phyloP scores from a whole-genome alignment of 1,140 invertebrate genomes.

The Dreissena polymorpha region DNA sequence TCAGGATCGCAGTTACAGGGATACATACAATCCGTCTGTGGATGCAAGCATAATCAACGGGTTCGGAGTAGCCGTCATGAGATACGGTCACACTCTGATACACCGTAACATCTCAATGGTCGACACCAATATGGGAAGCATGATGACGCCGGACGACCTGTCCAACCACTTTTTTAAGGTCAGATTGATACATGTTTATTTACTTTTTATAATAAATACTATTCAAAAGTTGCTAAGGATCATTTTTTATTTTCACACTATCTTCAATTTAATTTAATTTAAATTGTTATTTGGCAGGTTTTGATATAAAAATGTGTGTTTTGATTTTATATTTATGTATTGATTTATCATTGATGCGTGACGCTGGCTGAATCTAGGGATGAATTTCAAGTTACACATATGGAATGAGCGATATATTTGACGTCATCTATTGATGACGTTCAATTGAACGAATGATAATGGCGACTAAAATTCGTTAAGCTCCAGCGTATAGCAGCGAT shows the following conservation, averaged over 20 bases:
- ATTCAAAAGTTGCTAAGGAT: not conserved
- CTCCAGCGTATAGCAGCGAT: too few relatives aligned
- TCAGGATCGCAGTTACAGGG: conserved; percentile 19
- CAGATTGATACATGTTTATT: not conserved
- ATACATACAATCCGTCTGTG: conserved; percentile 86
- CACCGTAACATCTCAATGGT: conserved; percentile 81
- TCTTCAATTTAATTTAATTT: not conserved
- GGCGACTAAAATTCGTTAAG: too few relatives aligned
- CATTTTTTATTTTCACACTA: too few relatives aligned
- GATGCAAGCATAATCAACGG: conserved; percentile 95
- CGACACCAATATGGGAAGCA: not conserved
- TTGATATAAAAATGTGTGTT: not conserved
- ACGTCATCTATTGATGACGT: too few relatives aligned
- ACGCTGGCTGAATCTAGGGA: not conserved
- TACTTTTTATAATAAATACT: not conserved
- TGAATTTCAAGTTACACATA: too few relatives aligned
- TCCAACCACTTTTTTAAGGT: conserved; percentile 14
- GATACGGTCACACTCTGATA: conserved; percentile 97
- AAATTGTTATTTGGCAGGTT: too few relatives aligned
- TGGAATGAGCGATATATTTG: too few relatives aligned
- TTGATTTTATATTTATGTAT: not conserved
- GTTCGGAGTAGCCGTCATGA: conserved; percentile 95
- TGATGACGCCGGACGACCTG: not conserved
- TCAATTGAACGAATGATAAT: too few relatives aligned
- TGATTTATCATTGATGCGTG: not conserved